Evolutionary conservation across 1,140 invertebrate genomes (phyloP).

Genomic region (Nasonia giraulti): DNA sequence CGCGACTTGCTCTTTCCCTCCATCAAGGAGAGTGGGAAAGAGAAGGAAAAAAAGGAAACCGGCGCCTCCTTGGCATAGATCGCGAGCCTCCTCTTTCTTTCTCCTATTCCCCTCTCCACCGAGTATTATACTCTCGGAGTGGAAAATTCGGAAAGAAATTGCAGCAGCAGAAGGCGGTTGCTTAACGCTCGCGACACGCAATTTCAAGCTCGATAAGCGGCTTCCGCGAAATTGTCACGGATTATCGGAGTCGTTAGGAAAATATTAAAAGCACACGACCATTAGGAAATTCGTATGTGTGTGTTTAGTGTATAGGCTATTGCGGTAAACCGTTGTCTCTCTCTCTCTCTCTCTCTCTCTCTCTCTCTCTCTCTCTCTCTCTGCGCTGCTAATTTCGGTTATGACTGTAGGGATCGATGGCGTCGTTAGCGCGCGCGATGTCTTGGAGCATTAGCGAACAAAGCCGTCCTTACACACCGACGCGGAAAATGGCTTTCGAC

Average conservation of each 20-base stretch:
- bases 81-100: constrained; percentile 47
- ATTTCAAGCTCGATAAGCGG: constrained; percentile 11
- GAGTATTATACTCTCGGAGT: constrained; percentile 22
- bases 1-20: constrained; percentile 37
- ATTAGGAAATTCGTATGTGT: constrained; percentile 18
- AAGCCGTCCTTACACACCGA: too few relatives aligned
- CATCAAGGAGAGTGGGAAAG: constrained; percentile 36
- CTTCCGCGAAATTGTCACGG: constrained; percentile 1
- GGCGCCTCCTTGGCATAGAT: constrained; percentile 51
- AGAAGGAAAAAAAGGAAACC: constrained; percentile 46
- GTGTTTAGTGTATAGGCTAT: background rate
- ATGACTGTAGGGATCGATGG: background rate
- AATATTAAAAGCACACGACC: constrained; percentile 25
- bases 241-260: constrained; percentile 37
- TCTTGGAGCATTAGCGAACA: constrained; percentile 18
- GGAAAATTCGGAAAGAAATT: constrained; percentile 7
- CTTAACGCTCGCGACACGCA: background rate
- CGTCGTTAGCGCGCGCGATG: background rate
- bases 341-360: too few relatives aligned
- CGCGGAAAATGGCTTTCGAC: too few relatives aligned
- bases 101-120: constrained; percentile 13
- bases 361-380: too few relatives aligned
- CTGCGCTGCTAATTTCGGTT: background rate
- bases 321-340: background rate
- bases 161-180: background rate